Conservation (phyloP, 2,113 vertebrate species). For the Haplochromis vanheusdeni region DNA sequence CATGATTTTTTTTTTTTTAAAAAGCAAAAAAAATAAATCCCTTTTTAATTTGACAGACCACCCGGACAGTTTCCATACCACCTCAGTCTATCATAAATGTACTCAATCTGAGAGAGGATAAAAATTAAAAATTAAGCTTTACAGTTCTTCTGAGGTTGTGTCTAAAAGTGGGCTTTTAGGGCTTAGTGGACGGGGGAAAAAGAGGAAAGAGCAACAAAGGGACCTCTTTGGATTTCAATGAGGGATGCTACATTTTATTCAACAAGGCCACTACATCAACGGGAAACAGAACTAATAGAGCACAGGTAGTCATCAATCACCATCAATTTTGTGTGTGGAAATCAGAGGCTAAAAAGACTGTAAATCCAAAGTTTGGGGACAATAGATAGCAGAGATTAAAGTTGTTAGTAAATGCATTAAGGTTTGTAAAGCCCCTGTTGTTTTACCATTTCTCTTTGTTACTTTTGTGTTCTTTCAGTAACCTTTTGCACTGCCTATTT, state of each 20-base stretch:
- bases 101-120: background rate
- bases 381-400: background rate
- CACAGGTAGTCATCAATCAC: background rate
- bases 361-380: background rate
- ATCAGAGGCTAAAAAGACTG: background rate
- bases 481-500: background rate
- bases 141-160: background rate
- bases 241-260: background rate
- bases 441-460: background rate
- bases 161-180: background rate
- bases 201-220: background rate
- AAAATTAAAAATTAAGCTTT: background rate
- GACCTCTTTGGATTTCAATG: background rate
- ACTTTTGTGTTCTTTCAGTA: background rate
- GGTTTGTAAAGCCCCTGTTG: background rate
- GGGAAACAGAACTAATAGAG: background rate
- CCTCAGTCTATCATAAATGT: background rate
- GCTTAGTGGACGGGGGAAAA: accelerated
- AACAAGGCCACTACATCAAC: background rate
- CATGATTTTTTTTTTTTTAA: background rate
- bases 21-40: accelerated
- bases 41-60: background rate
- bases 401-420: background rate
- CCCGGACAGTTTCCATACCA: background rate
- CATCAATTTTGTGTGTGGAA: background rate